phyloP scores from a whole-genome alignment of 2,113 vertebrate species.

The Lampris megalopsis region DNA sequence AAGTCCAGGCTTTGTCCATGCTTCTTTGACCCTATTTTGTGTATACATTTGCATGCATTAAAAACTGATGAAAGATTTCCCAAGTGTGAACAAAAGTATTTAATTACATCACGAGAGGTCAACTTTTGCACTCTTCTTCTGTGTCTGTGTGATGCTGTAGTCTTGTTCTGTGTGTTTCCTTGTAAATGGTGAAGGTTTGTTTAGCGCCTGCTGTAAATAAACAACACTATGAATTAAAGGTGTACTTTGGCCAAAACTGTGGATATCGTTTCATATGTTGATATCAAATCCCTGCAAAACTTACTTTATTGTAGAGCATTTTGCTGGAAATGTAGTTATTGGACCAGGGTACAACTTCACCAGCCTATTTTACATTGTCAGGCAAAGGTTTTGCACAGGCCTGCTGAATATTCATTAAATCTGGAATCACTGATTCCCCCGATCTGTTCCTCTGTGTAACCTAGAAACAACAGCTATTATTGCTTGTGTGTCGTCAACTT shows the following conservation, averaged over 20 bases:
- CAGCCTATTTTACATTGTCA: too few species aligned
- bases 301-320: too few species aligned
- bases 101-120: background rate
- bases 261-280: too few species aligned
- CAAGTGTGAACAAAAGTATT: background rate
- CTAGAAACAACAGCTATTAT: too few species aligned
- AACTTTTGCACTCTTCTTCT: background rate
- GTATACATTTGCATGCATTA: constrained; percentile 14
- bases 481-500: too few species aligned
- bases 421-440: too few species aligned
- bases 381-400: too few species aligned
- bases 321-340: too few species aligned
- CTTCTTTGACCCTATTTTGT: background rate
- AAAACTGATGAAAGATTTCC: background rate
- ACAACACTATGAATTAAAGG: constrained; percentile 15
- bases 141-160: background rate
- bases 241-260: background rate
- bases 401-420: too few species aligned
- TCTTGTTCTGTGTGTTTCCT: constrained; percentile 1
- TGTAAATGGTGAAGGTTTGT: constrained; percentile 26
- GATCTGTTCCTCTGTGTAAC: too few species aligned
- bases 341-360: too few species aligned
- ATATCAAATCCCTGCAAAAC: too few species aligned
- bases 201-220: constrained; percentile 57
- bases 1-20: background rate